Conservation (phyloP, 2,888 invertebrate species). For the Drosophila setosimentum region DNA sequence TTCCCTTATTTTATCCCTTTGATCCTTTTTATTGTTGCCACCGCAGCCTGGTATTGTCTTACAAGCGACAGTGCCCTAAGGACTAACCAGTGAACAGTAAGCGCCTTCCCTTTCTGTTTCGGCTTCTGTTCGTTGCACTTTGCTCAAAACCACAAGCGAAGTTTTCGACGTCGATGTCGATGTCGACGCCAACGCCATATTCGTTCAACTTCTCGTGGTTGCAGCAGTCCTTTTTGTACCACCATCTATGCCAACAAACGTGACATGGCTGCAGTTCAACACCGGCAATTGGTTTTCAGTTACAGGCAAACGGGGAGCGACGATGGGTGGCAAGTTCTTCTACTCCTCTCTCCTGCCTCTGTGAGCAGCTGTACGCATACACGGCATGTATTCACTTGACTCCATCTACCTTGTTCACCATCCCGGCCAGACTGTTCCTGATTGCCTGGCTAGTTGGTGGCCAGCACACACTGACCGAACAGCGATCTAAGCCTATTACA, state of each 20-base stretch:
- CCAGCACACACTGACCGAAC: constrained; percentile 35
- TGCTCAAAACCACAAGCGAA: constrained; percentile 45
- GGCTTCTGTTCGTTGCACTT: constrained; percentile 7
- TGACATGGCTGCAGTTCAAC: constrained; percentile 62
- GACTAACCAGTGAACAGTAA: background rate
- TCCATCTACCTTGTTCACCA: constrained; percentile 34
- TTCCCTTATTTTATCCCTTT: constrained; percentile 61
- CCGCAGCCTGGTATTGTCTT: constrained; percentile 74
- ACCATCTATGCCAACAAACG: constrained; percentile 45
- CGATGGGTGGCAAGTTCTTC: background rate
- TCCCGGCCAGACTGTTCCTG: constrained; percentile 12
- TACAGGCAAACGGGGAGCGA: constrained; percentile 34
- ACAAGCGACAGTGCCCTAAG: constrained; percentile 25
- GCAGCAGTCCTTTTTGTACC: background rate
- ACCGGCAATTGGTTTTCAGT: constrained; percentile 69
- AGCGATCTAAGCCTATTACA: constrained; percentile 11
- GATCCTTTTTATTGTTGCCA: constrained; percentile 70
- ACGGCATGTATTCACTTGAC: constrained; percentile 36
- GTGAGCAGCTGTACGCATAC: background rate
- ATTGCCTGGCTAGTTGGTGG: constrained; percentile 30
- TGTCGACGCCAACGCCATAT: constrained; percentile 29
- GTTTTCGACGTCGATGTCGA: constrained; percentile 16
- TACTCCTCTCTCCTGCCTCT: no score
- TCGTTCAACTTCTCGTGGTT: constrained; percentile 20
- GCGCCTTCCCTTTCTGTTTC: background rate